Conservation (phyloP, 2,113 vertebrate species). For the Lanius collurio region DNA sequence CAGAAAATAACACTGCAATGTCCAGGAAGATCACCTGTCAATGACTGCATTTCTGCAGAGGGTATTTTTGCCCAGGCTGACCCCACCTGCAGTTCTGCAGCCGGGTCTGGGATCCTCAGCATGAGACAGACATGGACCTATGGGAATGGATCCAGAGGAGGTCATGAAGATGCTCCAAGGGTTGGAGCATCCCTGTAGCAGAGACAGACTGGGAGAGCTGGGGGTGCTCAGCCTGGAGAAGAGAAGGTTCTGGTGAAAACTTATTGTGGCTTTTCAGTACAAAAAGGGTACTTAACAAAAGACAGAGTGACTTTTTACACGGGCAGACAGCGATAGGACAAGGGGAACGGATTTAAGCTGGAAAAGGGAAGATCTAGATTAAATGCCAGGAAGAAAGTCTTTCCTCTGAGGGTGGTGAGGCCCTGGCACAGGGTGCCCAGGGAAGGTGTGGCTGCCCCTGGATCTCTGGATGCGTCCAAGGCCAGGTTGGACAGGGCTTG, state of each 20-base stretch:
- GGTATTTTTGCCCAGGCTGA: background rate
- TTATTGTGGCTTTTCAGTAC: background rate
- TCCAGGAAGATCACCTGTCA: background rate
- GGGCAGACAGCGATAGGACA: background rate
- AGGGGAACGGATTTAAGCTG: background rate
- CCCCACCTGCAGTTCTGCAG: background rate
- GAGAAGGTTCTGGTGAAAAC: background rate
- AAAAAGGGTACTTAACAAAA: background rate
- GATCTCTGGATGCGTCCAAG: background rate
- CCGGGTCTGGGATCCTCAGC: background rate
- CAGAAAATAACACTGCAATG: background rate
- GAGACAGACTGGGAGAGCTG: background rate
- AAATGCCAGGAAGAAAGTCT: background rate
- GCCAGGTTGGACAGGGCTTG: accelerated
- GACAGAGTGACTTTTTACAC: background rate
- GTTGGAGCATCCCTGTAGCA: background rate
- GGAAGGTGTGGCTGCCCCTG: background rate
- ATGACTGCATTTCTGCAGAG: background rate
- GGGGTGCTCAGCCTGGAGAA: background rate
- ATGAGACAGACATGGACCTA: background rate
- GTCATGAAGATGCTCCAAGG: background rate
- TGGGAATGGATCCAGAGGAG: background rate
- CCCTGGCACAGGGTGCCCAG: background rate
- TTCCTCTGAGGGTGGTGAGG: accelerated
- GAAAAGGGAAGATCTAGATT: background rate